A percentile compares a stretch with the other conserved stretches of the same genome.
phyloP scores from a whole-genome alignment of 2,888 invertebrate species.

The Drosophila percnosoma region DNA sequence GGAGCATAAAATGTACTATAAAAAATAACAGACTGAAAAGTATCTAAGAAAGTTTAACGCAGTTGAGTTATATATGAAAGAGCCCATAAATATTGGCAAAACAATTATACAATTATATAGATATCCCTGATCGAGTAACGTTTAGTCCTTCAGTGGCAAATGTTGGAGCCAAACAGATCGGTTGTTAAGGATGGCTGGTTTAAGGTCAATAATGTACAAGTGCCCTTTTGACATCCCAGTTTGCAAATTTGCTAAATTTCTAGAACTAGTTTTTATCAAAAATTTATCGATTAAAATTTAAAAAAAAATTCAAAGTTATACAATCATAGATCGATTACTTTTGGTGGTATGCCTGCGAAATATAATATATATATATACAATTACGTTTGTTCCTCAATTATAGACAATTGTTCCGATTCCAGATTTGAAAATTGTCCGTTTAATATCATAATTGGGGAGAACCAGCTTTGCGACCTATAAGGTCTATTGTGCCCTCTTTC shows the following conservation, averaged over 20 bases:
- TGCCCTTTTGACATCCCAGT: neutral
- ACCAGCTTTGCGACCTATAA: too few species aligned
- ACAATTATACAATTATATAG: constrained; percentile 14
- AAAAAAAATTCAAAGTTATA: neutral
- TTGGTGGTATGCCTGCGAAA: neutral
- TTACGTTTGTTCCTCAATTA: neutral
- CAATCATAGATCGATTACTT: neutral
- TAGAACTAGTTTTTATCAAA: neutral
- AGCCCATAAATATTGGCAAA: constrained; percentile 21
- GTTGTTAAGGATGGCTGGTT: neutral
- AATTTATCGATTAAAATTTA: too few species aligned
- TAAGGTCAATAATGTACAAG: neutral
- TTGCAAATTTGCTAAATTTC: neutral
- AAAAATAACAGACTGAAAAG: constrained; percentile 45
- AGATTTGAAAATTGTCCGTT: neutral
- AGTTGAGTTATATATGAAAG: constrained; percentile 18
- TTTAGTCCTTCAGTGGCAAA: neutral
- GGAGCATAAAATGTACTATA: constrained; percentile 21
- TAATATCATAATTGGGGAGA: too few species aligned
- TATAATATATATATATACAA: neutral
- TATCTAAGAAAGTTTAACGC: constrained; percentile 36
- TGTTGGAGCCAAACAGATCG: neutral
- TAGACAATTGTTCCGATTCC: neutral
- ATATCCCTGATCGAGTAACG: neutral
- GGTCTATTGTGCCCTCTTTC: too few species aligned